Base-by-base conservation (phyloP, 2,113 vertebrate species). In the Cyanoderma ruficeps region DNA sequence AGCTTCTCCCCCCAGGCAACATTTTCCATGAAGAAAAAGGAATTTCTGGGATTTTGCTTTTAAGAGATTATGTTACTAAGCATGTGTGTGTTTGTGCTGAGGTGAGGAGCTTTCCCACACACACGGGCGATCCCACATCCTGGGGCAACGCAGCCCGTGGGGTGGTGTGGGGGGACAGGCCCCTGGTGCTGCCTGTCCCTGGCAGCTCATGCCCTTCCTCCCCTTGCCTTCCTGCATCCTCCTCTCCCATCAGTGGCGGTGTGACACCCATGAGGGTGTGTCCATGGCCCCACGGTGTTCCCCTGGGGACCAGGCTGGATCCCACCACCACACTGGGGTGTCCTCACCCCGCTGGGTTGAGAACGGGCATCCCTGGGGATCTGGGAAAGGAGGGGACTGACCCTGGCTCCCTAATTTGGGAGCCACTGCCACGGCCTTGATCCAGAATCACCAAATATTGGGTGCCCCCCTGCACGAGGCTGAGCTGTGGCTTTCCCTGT, bases 21-120 rank as follows among this genome's bases (percentile, higher is more conserved):
- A 42, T 89, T 96, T 97, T 95, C 95, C 94, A 96, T 0, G 89
- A 69, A 95, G 91, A 87, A 96, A 89, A 88, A 96, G 95, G 95
- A 94, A 95, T 96, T 94, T 96, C 81, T 93, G 89, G 91, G 96
- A 65, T 96, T 93, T 93, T 91, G 96, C 91, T 96, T 97, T 95
- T 94, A 97, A 96, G 94, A 91, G 94, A 92, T 96, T 96, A 93
- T 87, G 94, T 97, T 96, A 87, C 95, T 49, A 41, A 94, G 81
- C 76, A 9, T n/a, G 88, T 83, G 77, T 53, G 93, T 94, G 69
- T 92, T 81, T 92, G 93, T 76, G 76, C 57, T 0, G 13, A 7
- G 7, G 65, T 0, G 13, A 84, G 91, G 77, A 76, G 71, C 91
- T 87, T 87, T 61, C 87, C 20, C 83, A 20, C 84, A 31, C 63